Evolutionary conservation across 2,888 invertebrate genomes (phyloP), one percentile per base, ranked within the genome.

Genomic region (Lycia hirtaria): DNA sequence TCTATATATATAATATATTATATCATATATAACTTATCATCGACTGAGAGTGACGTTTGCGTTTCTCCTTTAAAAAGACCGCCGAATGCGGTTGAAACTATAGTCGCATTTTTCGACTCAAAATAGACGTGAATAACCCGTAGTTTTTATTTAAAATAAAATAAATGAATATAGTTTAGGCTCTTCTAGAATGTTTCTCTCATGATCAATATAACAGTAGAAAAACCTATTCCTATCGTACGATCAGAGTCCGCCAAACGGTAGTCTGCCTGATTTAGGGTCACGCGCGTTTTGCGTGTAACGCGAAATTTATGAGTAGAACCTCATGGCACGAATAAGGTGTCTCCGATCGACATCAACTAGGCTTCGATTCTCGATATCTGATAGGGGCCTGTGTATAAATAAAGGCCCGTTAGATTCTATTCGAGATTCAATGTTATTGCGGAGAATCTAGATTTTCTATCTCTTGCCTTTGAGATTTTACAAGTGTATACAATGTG

Each of bases 231-330:
- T 20, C 33, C 22, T 22, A 22, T n/a, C 12, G 19, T 20, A 26
- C 14, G n/a, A 14, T 32, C 30, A 4, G 26, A 43, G 28, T 56
- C 44, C 37, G 44, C 41, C 28, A 37, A 55, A 48, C 48, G 28
- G 41, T 48, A 45, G 33, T 32, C 28, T 0, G 28, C 22, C 35
- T 35, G 56, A 56, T 56, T 51, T 47, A 56, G 28, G 32, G 19
- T 15, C 56, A 47, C 47, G 47, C 56, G 45, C 40, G 41, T 41
- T 41, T 56, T 52, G 56, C 56, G 51, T 50, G 56, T 56, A 50
- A 38, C 50, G 32, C 37, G 6, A 24, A 56, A 56, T 56, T 56
- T 56, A 56, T 56, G 56, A 56, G 45, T 44, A 47, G 28, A 38
- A 15, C 30, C 37, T n/a, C 44, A 32, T 44, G 37, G 44, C 56